phyloP scores from a whole-genome alignment of 2,888 invertebrate genomes.

The Siphonodentalium dalli region DNA sequence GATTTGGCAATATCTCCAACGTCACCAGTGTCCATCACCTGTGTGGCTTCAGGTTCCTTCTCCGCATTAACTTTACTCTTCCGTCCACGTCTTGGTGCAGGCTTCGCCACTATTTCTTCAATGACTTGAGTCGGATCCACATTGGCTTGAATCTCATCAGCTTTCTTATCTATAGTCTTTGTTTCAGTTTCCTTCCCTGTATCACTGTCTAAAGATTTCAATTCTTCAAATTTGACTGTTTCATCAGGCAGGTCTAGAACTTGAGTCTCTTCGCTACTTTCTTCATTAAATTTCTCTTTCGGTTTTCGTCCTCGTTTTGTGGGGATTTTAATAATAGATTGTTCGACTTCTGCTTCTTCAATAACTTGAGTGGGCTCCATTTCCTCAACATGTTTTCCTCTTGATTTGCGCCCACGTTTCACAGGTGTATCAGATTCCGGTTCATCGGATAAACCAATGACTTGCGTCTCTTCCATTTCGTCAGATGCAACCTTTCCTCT shows the following conservation, averaged over 20 bases:
- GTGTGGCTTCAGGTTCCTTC: constrained; percentile 1
- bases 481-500: too few species aligned
- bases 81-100: not conserved
- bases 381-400: not conserved
- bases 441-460: too few species aligned
- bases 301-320: not conserved
- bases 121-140: not conserved
- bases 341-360: constrained; percentile 9
- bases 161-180: constrained; percentile 4
- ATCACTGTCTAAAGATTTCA: not conserved
- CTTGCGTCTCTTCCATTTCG: too few species aligned
- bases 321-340: not conserved
- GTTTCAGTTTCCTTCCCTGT: not conserved
- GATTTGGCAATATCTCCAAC: too few species aligned
- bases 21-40: not conserved
- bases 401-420: not conserved
- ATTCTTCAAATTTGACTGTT: not conserved
- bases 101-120: constrained; percentile 4
- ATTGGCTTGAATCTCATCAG: constrained; percentile 26
- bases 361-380: too few species aligned
- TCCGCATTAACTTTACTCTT: constrained; percentile 1
- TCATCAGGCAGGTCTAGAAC: not conserved
- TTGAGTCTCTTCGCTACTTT: not conserved
- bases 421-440: too few species aligned
- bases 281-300: not conserved